Base-by-base conservation (phyloP, 2,888 invertebrate genomes). In the Ametastegia equiseti region DNA sequence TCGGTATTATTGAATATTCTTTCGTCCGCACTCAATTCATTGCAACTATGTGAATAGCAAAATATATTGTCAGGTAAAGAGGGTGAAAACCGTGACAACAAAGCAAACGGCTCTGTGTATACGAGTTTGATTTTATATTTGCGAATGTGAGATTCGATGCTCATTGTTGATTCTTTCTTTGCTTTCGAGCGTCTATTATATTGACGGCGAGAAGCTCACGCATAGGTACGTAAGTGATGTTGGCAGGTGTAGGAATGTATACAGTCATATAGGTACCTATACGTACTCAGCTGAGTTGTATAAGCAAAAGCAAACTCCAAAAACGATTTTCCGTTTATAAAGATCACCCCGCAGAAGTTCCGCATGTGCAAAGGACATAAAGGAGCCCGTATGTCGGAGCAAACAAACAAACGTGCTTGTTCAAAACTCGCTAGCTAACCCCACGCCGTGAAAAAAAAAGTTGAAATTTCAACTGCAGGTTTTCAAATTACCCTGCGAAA, bases 251-350 rank as follows among this genome's bases (percentile, higher is more conserved):
- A 67, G 67, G 19, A 67, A 19, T 36, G 36, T 33, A 36, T n/a
- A n/a, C n/a, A n/a, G n/a, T n/a, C n/a, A n/a, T n/a, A n/a, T n/a
- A n/a, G n/a, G n/a, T n/a, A 13, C 11, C n/a, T 60, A 60, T 39
- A 67, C 67, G 19, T 67, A 67, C 67, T 67, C 67, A 39, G 67
- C 19, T 2, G 54, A 54, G 19, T 19, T 23, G 54, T 19, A 23
- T 67, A 39, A 39, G n/a, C 67, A 39, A 39, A 67, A 39, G 67
- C n/a, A 19, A 67, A 67, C 19, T 36, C 39, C 67, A 39, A 19
- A 39, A 39, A 23, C n/a, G 15, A 67, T 39, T 67, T 39, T 23
- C 11, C 39, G 67, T 39, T 67, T 39, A 39, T 67, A 67, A 67
- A 67, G 39, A 67, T 67, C 39, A 67, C 19, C 11, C 19, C 19